phyloP scores from a whole-genome alignment of 2,113 vertebrate genomes.

The Microtus pennsylvanicus region DNA sequence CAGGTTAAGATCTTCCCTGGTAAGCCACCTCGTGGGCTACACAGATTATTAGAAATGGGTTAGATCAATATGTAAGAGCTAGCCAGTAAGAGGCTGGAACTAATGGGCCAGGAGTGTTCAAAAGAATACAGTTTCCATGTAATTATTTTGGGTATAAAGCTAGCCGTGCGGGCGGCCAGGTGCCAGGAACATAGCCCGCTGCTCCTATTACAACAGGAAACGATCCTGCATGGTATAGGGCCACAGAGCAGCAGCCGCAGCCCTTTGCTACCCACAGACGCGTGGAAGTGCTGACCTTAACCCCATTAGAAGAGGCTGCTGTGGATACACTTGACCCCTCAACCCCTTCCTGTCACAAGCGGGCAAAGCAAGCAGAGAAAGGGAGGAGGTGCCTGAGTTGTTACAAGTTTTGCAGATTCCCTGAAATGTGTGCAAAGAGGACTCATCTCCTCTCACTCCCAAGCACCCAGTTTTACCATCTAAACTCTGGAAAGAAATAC shows the following conservation, averaged over 20 bases:
- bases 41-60: too few relatives aligned
- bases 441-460: neutral
- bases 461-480: neutral
- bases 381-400: rapidly evolving
- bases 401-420: neutral
- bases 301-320: neutral
- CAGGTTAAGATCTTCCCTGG: too few relatives aligned
- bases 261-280: neutral
- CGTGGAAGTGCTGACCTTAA: neutral
- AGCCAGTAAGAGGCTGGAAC: too few relatives aligned
- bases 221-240: neutral
- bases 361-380: neutral
- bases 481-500: neutral
- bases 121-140: too few relatives aligned
- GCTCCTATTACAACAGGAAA: neutral
- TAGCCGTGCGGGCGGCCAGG: too few relatives aligned
- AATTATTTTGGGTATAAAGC: too few relatives aligned
- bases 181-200: too few relatives aligned
- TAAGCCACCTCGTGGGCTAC: too few relatives aligned
- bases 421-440: neutral
- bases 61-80: too few relatives aligned
- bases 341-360: neutral
- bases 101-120: too few relatives aligned
- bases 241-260: too few relatives aligned
- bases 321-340: neutral